Base-by-base conservation (phyloP, 2,888 invertebrate species). In the Erebia epiphron region DNA sequence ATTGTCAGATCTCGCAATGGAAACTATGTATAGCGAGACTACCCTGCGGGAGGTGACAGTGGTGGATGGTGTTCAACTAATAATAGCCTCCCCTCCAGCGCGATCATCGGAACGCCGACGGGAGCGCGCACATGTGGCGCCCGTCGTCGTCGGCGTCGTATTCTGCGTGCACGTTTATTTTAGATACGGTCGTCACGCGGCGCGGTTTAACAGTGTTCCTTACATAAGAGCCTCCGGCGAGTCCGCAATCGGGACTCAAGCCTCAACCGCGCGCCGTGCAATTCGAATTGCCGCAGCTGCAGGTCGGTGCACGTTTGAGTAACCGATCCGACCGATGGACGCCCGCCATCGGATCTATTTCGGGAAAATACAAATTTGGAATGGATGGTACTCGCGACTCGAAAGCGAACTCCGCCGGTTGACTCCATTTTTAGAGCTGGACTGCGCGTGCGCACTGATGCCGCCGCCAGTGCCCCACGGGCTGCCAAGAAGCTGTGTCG, bases 351-450 rank as follows among this genome's bases (percentile, higher is more conserved):
- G 91, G 83, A 79, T 88, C 91, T 95, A 95, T 96, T 96, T 96
- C 94, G 95, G 95, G 96, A 95, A 96, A 96, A 96, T 96, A 96
- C 96, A 95, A 96, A 96, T 96, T 96, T 96, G 96, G 96, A 95
- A 91, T 91, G 91, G 92, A 91, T 91, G 91, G 91, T 90, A 91
- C 92, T 90, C 90, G 90, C 89, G 89, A 89, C 85, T 88, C 88
- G 90, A 87, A 90, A 91, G 91, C 91, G 88, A 91, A 90, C 90
- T 89, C 92, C 91, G 87, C 82, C 89, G 88, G 90, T 89, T 87
- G 92, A 88, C 84, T 92, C 93, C 93, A 92, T 92, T 93, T 93
- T 93, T 93, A 93, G 93, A 91, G 89, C 89, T 92, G 90, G 89
- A 87, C 90, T 90, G 92, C 91, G 92, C 92, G 88, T 92, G 91